Base-by-base conservation (phyloP, 1,140 invertebrate species). In the Proctacanthus coquilletti region DNA sequence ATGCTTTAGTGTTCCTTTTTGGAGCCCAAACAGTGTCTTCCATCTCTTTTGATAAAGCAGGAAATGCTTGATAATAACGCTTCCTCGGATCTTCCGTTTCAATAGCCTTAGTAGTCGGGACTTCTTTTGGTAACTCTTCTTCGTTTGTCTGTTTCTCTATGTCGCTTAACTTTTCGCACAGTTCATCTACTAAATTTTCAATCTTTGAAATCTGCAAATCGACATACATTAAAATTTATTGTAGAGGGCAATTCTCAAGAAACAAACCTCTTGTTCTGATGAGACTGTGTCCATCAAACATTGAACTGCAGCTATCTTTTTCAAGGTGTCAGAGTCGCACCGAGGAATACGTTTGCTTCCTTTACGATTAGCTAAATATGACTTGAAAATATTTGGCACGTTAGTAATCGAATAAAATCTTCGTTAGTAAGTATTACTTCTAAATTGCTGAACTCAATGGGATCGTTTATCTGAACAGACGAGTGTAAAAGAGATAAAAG, bases 301-400 rank as follows among this genome's bases (percentile, higher is more conserved):
- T 44, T 71, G 61, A 36, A 72, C 59, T 25, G 66, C 70, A 36
- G 68, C 69, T 39, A 59, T 60, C 51, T 67, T 67, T 45, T 61
- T 61, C 31, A 64, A 46, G 41, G 61, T 60, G 44, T 72, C 67
- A 30, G 60, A 53, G 44, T 65, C 62, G 33, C 51, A 48, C 15
- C 49, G 44, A 18, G 36, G 27, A 19, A 23, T 38, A 36, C 32
- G 40, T 20, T 34, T 41, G 8, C 35, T 33, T 18, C 43, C 43
- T 30, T 45, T 45, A 17, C 41, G 44, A 35, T 38, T 42, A 13
- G 38, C 38, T 17, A 42, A 34, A 42, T 42, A 45, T 38, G 38
- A 27, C 44, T 45, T 8, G 29, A 38, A 9, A 23, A 5, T 40
- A 25, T 21, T 9, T n/a, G 18, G 18, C 31, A 39, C 23, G 21